Evolutionary conservation across 2,888 invertebrate genomes (phyloP).

Genomic region (Tiphia femorata): DNA sequence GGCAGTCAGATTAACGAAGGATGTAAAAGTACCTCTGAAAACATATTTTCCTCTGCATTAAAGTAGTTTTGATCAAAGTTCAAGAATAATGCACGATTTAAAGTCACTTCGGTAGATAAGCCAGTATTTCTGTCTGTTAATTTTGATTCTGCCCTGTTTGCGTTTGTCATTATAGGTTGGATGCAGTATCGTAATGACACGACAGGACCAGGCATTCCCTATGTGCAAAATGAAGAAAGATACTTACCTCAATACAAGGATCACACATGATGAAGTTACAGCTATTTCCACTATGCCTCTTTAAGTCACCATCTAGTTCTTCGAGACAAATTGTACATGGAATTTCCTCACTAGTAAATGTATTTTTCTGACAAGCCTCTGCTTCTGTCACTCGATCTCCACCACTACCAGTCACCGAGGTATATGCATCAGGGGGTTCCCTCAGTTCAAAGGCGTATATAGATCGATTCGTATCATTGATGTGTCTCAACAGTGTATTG

Average conservation of each 20-base stretch:
- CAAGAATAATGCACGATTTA: too few relatives aligned
- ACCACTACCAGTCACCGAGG: constrained; percentile 46
- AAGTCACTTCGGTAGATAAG: too few relatives aligned
- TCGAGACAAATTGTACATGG: constrained; percentile 75
- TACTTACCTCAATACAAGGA: constrained; percentile 72
- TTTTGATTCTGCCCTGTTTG: too few relatives aligned
- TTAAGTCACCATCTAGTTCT: constrained; percentile 72
- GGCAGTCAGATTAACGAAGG: too few relatives aligned
- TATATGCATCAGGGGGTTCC: constrained; percentile 61
- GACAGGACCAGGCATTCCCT: too few relatives aligned
- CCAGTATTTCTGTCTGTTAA: too few relatives aligned
- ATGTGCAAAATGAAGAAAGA: background rate
- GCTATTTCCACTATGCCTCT: constrained; percentile 72
- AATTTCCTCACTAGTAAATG: constrained; percentile 56
- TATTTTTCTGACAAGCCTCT: constrained; percentile 51
- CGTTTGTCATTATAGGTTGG: too few relatives aligned
- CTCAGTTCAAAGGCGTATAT: constrained; percentile 70
- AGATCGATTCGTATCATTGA: constrained; percentile 70
- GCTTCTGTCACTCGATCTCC: constrained; percentile 49
- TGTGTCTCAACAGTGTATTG: constrained; percentile 70
- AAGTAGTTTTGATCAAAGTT: too few relatives aligned
- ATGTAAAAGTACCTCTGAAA: too few relatives aligned
- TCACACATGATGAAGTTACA: constrained; percentile 73
- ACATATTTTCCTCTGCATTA: too few relatives aligned
- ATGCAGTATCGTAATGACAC: too few relatives aligned